Evolutionary conservation across 2,113 vertebrate genomes (phyloP).

Genomic region (Passer domesticus): DNA sequence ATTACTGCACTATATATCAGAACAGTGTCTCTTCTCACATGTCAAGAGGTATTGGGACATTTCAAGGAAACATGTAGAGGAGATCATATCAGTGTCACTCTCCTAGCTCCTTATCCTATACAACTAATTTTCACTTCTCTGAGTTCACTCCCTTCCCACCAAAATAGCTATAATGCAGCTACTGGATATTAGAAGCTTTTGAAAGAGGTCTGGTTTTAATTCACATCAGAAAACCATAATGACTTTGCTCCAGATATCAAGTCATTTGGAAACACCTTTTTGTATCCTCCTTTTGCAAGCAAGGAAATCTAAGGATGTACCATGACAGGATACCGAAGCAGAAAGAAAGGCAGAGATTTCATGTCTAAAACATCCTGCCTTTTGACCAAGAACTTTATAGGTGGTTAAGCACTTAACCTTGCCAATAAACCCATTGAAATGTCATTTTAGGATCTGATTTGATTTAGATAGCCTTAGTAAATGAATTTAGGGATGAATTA

Average conservation of each 20-base stretch:
- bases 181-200: not conserved
- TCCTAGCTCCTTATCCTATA: not conserved
- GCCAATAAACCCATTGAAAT: not conserved
- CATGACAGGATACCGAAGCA: not conserved
- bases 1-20: not conserved
- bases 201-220: not conserved
- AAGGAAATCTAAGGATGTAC: not conserved
- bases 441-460: not conserved
- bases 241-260: not conserved
- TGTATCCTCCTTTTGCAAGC: not conserved
- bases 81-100: not conserved
- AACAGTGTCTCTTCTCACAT: not conserved
- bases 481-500: not conserved
- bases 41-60: not conserved
- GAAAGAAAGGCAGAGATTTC: not conserved
- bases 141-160: not conserved
- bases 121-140: not conserved
- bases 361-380: not conserved
- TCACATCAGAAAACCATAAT: not conserved
- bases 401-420: not conserved
- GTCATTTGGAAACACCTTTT: not conserved
- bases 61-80: not conserved
- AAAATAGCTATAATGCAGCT: not conserved
- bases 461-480: not conserved
- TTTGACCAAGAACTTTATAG: not conserved